Percentiles rank a stretch among this genome's conserved stretches.
These are phyloP conservation scores for Ptilonorhynchus violaceus DNA, from an alignment of 2,113 vertebrate genomes.

Conservation along the genomic window DNA sequence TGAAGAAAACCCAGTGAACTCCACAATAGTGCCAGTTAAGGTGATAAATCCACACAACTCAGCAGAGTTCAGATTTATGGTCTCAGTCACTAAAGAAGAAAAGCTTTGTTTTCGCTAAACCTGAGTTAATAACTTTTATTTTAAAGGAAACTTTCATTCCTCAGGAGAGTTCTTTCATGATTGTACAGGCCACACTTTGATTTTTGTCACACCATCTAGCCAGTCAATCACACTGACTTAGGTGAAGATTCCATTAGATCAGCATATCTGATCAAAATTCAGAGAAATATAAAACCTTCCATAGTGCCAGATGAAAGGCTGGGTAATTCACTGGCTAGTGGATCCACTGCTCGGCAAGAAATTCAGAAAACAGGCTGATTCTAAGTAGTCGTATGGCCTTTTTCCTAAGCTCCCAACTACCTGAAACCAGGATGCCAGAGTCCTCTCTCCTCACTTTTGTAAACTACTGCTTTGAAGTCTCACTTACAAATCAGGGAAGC, in stretches of 20 bases:
- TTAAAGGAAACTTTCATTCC: background rate
- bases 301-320: background rate
- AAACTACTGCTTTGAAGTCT: background rate
- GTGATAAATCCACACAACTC: background rate
- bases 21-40: accelerated
- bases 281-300: background rate
- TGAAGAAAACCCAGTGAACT: background rate
- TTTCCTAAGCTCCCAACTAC: background rate
- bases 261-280: background rate
- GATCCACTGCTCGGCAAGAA: background rate
- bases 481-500: background rate
- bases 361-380: background rate
- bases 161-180: background rate
- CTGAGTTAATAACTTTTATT: background rate
- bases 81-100: background rate
- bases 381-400: background rate
- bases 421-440: accelerated
- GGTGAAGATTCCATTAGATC: background rate
- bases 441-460: background rate
- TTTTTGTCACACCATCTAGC: background rate
- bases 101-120: background rate
- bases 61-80: background rate
- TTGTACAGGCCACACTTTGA: background rate
- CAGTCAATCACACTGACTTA: background rate
- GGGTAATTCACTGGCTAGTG: background rate